Evolutionary conservation across 1,140 invertebrate genomes (phyloP).

Genomic region (Daktulosphaira vitifoliae): DNA sequence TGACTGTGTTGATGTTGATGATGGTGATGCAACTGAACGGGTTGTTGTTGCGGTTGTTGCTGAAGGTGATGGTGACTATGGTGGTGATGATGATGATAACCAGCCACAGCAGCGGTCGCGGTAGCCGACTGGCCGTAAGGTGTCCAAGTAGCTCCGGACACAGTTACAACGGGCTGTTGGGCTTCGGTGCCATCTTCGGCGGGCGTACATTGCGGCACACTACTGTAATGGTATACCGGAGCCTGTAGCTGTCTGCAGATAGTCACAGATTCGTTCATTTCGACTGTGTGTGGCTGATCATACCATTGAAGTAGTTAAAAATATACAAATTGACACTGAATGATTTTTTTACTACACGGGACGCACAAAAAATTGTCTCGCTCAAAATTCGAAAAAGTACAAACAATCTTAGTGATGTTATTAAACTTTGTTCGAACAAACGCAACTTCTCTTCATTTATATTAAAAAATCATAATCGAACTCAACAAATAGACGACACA

Average conservation of each 20-base stretch:
- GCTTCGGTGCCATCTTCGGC: conserved; percentile 1
- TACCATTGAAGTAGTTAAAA: no score
- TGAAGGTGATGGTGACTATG: conserved; percentile 7
- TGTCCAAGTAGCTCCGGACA: conserved; percentile 8
- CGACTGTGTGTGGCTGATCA: no score
- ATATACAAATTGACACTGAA: no score
- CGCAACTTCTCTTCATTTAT: no score
- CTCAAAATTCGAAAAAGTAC: no score
- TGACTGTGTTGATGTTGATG: not conserved
- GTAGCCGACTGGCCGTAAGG: conserved; percentile 12
- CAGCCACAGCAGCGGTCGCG: not conserved
- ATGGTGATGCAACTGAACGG: not conserved
- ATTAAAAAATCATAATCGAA: no score
- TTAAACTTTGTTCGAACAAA: no score
- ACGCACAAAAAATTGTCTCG: no score
- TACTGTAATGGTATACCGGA: not conserved
- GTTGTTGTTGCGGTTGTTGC: not conserved
- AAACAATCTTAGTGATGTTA: no score
- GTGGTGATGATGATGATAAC: conserved; percentile 15
- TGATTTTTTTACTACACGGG: no score
- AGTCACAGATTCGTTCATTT: conserved; percentile 17
- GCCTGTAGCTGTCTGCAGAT: conserved; percentile 1
- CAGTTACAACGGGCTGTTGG: not conserved
- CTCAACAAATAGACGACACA: no score
- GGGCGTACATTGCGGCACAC: not conserved